Base-by-base conservation (phyloP, 2,797 vertebrate species). In the Smutsia temminckii region DNA sequence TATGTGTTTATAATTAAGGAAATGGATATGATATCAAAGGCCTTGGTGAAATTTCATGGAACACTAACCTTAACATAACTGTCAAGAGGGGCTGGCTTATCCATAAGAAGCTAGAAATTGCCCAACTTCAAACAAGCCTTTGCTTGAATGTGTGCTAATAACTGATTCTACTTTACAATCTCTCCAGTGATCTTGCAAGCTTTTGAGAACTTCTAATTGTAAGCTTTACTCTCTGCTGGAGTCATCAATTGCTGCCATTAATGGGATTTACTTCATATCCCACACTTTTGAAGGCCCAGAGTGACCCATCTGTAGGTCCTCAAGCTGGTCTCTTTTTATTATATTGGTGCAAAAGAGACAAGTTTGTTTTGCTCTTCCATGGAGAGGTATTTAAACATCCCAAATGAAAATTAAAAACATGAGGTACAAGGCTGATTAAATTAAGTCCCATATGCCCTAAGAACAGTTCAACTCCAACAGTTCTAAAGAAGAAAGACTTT, bases 291-390 rank as follows among this genome's bases (percentile, higher is more conserved):
- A 89, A 89, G 37, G 63, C 42, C 64, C 83, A 74, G 63, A 25
- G 51, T 69, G 80, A 85, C 21, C 75, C 71, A 79, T 87, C 57
- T 91, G 91, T 68, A 83, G 61, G 40, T 84, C 90, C 63, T 75
- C 57, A 87, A 85, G 91, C 51, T 68, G 93, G 88, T 93, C 89
- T 95, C 63, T 90, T 94, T 86, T 75, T 88, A 96, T 97, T 95
- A 96, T 55, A 57, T 53, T 72, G 34, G 25, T 63, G 7, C n/a
- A 42, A 72, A 49, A 23, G 68, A 83, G n/a, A 49, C 46, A 83
- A 66, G 34, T 68, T 85, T 66, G 10, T 69, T 93, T 96, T 96
- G 40, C 17, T 84, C 55, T 92, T 94, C 61, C 49, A 46, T 37
- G 4, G n/a, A 95, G 55, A 93, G 16, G 32, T 72, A 91, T 79